phyloP scores from a whole-genome alignment of 2,888 invertebrate genomes.

The Orthosia gothica region DNA sequence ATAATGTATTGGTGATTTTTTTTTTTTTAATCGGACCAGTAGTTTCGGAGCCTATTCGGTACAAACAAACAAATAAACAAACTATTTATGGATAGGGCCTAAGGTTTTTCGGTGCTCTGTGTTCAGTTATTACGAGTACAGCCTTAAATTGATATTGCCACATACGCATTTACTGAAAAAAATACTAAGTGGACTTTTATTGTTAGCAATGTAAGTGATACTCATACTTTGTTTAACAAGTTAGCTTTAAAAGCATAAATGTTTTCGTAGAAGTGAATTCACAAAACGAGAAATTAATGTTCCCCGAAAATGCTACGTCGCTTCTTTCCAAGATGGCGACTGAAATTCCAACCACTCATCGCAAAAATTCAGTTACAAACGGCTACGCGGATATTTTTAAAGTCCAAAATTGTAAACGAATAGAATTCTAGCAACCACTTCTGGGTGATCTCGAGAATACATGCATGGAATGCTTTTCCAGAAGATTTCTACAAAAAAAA shows the following conservation, averaged over 20 bases:
- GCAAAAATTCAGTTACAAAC: conserved; percentile 8
- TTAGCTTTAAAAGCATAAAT: background rate
- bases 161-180: background rate
- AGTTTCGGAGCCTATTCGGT: too few relatives aligned
- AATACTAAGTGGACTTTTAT: background rate
- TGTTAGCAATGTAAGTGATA: background rate
- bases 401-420: conserved; percentile 12
- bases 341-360: conserved; percentile 15
- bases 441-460: background rate
- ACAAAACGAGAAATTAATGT: background rate
- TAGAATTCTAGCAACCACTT: conserved; percentile 12
- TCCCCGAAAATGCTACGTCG: background rate
- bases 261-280: conserved; percentile 3
- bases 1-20: too few relatives aligned
- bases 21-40: too few relatives aligned
- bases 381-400: conserved; percentile 15
- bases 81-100: too few relatives aligned
- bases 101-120: too few relatives aligned
- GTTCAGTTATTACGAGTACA: too few relatives aligned
- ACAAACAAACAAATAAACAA: too few relatives aligned
- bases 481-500: background rate
- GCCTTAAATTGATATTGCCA: too few relatives aligned
- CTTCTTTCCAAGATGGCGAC: conserved; percentile 10
- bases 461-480: background rate
- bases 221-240: background rate